These are phyloP conservation scores for Bettongia penicillata DNA, from an alignment of 2,113 vertebrate species.

Conservation along the genomic window DNA sequence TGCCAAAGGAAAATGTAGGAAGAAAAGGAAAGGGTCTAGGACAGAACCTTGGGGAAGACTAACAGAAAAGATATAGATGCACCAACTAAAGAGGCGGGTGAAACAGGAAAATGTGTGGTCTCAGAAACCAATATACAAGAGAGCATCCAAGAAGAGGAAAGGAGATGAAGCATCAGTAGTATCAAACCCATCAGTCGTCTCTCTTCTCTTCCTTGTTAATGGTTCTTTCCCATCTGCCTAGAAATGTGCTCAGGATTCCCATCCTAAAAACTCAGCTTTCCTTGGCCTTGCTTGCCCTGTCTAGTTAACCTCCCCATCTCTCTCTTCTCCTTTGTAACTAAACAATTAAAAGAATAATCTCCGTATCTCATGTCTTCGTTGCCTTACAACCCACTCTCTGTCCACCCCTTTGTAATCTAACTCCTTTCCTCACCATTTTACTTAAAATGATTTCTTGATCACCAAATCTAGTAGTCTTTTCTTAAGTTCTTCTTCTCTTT, in stretches of 20 bases:
- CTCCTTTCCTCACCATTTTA: not conserved
- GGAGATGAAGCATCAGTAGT: not conserved
- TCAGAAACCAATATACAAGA: not conserved
- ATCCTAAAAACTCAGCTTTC: not conserved
- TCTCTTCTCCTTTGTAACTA: not conserved
- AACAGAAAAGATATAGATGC: not conserved
- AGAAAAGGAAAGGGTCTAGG: not conserved
- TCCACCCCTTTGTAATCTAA: not conserved
- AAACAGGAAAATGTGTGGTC: not conserved
- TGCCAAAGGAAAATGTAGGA: not conserved
- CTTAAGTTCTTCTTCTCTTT: not conserved
- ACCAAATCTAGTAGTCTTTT: not conserved
- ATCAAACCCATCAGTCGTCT: not conserved
- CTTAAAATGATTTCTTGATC: not conserved
- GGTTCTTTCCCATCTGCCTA: not conserved
- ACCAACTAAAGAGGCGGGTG: not conserved
- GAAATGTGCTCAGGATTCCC: not conserved
- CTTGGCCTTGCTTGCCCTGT: not conserved
- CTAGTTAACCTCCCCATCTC: not conserved
- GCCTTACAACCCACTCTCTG: not conserved
- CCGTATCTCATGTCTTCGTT: not conserved
- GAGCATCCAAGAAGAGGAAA: not conserved
- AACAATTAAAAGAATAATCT: not conserved
- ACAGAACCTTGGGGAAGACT: not conserved
- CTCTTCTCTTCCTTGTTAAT: not conserved